Evolutionary conservation across 2,797 vertebrate genomes (phyloP).

Genomic region (Sebastes melanostomus): DNA sequence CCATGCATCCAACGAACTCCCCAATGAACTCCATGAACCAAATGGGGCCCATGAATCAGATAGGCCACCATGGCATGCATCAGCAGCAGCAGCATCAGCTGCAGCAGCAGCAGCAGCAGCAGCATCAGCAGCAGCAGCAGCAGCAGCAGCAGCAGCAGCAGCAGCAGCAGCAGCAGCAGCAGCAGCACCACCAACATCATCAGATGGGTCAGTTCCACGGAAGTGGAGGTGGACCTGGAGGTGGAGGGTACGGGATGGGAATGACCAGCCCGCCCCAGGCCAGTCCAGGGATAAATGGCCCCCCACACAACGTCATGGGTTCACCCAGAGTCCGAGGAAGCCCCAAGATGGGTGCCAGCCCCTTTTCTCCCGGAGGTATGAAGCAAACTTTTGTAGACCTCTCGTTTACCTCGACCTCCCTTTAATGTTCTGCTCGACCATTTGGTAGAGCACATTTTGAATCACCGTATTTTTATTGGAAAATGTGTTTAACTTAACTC

Average conservation of each 20-base stretch:
- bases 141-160: constrained; percentile 76
- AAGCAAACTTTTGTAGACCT: neutral
- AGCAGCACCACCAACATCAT: constrained; percentile 72
- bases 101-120: constrained; percentile 66
- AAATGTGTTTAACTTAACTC: no score
- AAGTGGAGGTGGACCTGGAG: constrained; percentile 64
- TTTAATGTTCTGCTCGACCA: no score
- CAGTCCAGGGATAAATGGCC: constrained; percentile 88
- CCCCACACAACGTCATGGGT: constrained; percentile 90
- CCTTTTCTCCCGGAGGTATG: constrained; percentile 96
- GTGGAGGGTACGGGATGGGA: constrained; percentile 84
- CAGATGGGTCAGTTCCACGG: constrained; percentile 74
- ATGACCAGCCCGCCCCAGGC: constrained; percentile 92
- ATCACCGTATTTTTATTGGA: no score
- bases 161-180: constrained; percentile 71
- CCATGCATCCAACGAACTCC: constrained; percentile 72
- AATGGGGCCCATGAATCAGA: constrained; percentile 79
- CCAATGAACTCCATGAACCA: constrained; percentile 72
- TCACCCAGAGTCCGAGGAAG: constrained; percentile 94
- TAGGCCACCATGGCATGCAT: constrained; percentile 80
- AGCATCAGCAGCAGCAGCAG: constrained; percentile 69
- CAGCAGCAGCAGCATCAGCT: constrained; percentile 68
- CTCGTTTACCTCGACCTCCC: no score
- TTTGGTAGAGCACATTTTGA: no score
- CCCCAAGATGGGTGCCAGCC: constrained; percentile 92